phyloP scores from a whole-genome alignment of 2,888 invertebrate species.

The Chironomus tentans region DNA sequence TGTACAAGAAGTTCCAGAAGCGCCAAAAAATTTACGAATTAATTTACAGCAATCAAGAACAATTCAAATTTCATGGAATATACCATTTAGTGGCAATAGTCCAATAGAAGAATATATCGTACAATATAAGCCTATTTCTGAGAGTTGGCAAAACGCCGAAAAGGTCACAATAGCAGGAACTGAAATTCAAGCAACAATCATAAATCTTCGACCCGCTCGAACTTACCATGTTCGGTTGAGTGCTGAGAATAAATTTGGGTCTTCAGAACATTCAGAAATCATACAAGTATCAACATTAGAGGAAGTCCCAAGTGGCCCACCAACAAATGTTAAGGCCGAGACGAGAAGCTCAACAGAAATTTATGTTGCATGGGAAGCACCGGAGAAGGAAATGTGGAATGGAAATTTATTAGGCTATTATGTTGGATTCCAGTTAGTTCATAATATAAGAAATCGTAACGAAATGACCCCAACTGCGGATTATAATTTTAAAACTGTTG shows the following conservation, averaged over 20 bases:
- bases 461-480: constrained; percentile 45
- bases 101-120: constrained; percentile 81
- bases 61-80: constrained; percentile 80
- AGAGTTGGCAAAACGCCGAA: constrained; percentile 73
- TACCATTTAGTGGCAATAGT: constrained; percentile 81
- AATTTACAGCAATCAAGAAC: constrained; percentile 76
- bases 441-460: constrained; percentile 36
- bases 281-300: constrained; percentile 78
- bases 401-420: constrained; percentile 81
- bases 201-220: constrained; percentile 74
- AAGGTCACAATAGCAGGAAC: constrained; percentile 74
- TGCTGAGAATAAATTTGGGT: constrained; percentile 81
- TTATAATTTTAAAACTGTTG: constrained; percentile 68
- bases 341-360: constrained; percentile 78
- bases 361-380: constrained; percentile 79
- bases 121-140: constrained; percentile 80
- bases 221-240: constrained; percentile 81
- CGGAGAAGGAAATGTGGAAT: constrained; percentile 76
- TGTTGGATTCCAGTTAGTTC: constrained; percentile 64
- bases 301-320: constrained; percentile 76
- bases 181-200: constrained; percentile 71
- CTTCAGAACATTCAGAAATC: constrained; percentile 78
- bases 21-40: constrained; percentile 76
- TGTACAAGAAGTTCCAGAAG: constrained; percentile 85
- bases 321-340: constrained; percentile 71